phyloP scores from a whole-genome alignment of 1,140 invertebrate species.

The Ips nitidus region DNA sequence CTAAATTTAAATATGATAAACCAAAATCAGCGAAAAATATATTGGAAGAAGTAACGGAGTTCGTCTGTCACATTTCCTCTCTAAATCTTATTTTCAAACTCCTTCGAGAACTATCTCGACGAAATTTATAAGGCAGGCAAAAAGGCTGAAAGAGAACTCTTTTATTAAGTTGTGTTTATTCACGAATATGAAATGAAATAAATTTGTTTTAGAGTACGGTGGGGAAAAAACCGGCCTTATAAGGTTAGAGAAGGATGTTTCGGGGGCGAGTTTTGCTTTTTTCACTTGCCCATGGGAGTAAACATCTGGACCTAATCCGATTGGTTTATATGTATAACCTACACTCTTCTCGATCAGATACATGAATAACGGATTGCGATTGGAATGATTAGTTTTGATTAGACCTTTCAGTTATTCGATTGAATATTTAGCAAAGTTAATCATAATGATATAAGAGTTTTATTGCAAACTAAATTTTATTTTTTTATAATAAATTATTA shows the following conservation, averaged over 20 bases:
- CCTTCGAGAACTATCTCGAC: conserved; percentile 32
- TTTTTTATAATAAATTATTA: no score
- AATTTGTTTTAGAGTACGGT: conserved; percentile 28
- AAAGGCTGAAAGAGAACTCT: conserved; percentile 18
- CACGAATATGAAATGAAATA: conserved; percentile 31
- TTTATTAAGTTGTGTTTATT: conserved; percentile 37
- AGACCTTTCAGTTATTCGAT: no score
- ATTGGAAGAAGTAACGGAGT: conserved; percentile 7
- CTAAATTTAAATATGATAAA: conserved; percentile 29
- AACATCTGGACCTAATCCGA: conserved; percentile 19
- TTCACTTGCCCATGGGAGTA: conserved; percentile 6
- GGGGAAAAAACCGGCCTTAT: conserved; percentile 12
- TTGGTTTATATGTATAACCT: conserved; percentile 3
- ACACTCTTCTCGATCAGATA: no score
- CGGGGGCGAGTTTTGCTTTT: conserved; percentile 3
- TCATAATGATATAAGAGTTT: no score
- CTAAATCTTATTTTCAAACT: conserved; percentile 36
- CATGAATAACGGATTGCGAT: no score
- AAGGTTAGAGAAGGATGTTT: conserved; percentile 16
- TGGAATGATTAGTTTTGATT: no score
- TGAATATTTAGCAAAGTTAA: no score
- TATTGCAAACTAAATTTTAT: no score
- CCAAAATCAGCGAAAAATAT: conserved; percentile 13
- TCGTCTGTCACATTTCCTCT: conserved; percentile 31
- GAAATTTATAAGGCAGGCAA: conserved; percentile 34